Evolutionary conservation across 2,888 invertebrate species (phyloP).

Genomic region (Listrodromus nycthemerus): DNA sequence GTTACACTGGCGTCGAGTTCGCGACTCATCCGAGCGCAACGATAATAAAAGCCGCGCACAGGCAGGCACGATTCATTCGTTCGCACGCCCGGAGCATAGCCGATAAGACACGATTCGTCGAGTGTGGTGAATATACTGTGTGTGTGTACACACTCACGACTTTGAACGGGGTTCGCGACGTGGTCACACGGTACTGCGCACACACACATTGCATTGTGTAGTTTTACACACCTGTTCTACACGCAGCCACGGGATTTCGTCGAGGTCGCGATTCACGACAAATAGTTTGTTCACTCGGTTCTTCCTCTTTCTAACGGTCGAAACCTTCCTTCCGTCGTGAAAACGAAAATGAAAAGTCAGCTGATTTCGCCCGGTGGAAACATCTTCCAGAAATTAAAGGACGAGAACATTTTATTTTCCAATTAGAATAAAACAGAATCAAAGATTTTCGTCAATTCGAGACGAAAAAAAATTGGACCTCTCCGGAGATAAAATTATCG

Average conservation of each 20-base stretch:
- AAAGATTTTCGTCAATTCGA: neutral
- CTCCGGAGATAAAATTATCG: neutral
- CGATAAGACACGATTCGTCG: slow-evolving; percentile 46
- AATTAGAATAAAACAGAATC: neutral
- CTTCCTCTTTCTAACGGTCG: slow-evolving; percentile 27
- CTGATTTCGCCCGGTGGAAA: neutral
- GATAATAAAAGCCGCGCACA: slow-evolving; percentile 47
- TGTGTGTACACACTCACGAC: neutral
- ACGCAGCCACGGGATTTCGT: slow-evolving; percentile 43
- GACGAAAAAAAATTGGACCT: neutral
- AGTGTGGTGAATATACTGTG: slow-evolving; percentile 2
- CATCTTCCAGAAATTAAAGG: neutral
- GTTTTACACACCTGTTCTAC: slow-evolving; percentile 23
- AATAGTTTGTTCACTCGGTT: slow-evolving; percentile 39
- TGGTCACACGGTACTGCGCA: neutral
- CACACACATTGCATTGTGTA: neutral
- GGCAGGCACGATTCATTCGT: slow-evolving; percentile 45
- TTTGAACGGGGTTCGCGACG: neutral
- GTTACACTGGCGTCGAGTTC: neutral
- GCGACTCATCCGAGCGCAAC: slow-evolving; percentile 40
- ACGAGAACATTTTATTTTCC: too few species aligned
- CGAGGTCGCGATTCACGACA: slow-evolving; percentile 50
- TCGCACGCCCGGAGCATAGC: slow-evolving; percentile 22
- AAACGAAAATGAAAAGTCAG: slow-evolving; percentile 23
- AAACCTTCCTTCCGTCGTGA: neutral